phyloP scores from a whole-genome alignment of 2,888 invertebrate genomes.

The Lasioglossum malachurum region DNA sequence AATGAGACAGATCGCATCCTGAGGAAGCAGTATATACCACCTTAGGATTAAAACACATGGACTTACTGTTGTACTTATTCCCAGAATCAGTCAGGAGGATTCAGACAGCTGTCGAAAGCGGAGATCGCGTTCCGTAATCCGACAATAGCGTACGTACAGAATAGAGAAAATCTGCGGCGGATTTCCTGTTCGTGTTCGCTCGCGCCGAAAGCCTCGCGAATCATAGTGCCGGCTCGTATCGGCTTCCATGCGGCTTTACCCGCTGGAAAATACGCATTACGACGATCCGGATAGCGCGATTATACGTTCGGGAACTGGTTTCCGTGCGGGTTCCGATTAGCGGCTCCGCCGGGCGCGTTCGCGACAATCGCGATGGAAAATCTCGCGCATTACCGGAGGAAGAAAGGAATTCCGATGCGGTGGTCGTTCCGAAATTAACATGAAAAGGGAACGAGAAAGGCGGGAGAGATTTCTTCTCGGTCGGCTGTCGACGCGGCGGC shows the following conservation, averaged over 20 bases:
- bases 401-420: not conserved
- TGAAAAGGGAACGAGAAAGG: not conserved
- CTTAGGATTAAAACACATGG: not conserved
- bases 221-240: not conserved
- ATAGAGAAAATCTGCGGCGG: not conserved
- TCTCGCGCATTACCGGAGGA: not conserved
- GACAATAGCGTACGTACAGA: not conserved
- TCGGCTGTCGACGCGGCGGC: constrained; percentile 27
- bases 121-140: not conserved
- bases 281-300: constrained; percentile 24
- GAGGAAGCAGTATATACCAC: too few relatives aligned
- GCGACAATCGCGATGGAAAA: not conserved
- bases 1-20: too few relatives aligned
- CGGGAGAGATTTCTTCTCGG: not conserved
- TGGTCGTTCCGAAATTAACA: constrained; percentile 5
- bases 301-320: constrained; percentile 14
- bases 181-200: not conserved
- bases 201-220: not conserved
- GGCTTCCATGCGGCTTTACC: not conserved
- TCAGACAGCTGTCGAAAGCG: not conserved
- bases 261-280: constrained; percentile 16
- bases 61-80: not conserved
- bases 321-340: constrained; percentile 20
- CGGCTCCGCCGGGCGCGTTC: not conserved
- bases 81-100: not conserved